A percentile compares a stretch with the other conserved stretches of the same genome.
These are phyloP conservation scores for Bombus terrestris DNA, from an alignment of 1,140 invertebrate genomes.

Conservation along the genomic window DNA sequence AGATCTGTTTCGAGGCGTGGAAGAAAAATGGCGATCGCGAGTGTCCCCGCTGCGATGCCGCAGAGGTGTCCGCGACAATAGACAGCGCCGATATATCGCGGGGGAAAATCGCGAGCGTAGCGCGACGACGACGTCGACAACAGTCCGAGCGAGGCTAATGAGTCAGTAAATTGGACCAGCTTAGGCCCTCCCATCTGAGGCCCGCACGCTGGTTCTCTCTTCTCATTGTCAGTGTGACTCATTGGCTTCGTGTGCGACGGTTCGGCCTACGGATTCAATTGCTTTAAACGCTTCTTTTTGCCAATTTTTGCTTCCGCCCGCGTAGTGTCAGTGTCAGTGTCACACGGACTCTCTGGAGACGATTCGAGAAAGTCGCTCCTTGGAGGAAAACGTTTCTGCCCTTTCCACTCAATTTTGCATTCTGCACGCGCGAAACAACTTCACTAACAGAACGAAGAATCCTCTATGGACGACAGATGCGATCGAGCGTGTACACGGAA, in stretches of 20 bases:
- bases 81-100: slow-evolving; percentile 36
- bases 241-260: slow-evolving; percentile 65
- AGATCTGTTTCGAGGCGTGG: neutral
- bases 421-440: neutral
- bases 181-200: slow-evolving; percentile 63
- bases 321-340: slow-evolving; percentile 44
- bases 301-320: slow-evolving; percentile 9
- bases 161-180: slow-evolving; percentile 79
- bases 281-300: slow-evolving; percentile 13
- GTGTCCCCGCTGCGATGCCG: slow-evolving; percentile 7
- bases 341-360: neutral
- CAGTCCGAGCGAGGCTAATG: slow-evolving; percentile 74
- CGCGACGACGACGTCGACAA: slow-evolving; percentile 54
- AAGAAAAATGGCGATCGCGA: neutral
- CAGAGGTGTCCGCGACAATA: slow-evolving; percentile 54
- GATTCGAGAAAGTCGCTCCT: neutral
- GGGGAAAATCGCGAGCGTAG: slow-evolving; percentile 48
- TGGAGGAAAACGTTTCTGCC: too few relatives aligned
- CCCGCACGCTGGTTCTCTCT: slow-evolving; percentile 58
- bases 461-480: neutral
- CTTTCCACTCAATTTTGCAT: neutral
- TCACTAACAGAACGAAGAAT: neutral
- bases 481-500: neutral
- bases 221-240: slow-evolving; percentile 71
- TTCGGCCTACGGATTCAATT: slow-evolving; percentile 49